Evolutionary conservation across 30 jellyfish, hydroid and myxozoan species (phyloP).

Genomic region (Turritopsis rubra): DNA sequence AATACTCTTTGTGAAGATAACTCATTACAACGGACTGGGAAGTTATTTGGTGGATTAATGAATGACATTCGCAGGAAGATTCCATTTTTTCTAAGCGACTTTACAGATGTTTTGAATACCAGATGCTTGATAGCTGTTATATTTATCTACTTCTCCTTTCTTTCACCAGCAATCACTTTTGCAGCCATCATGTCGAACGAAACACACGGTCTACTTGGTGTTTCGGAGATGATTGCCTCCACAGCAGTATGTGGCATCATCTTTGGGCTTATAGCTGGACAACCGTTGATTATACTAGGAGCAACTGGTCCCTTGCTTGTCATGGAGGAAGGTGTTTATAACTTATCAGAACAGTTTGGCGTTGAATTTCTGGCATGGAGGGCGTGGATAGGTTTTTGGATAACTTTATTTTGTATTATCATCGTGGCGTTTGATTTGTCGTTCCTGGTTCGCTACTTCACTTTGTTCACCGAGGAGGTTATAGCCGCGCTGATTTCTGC

Average conservation of each 20-base stretch:
- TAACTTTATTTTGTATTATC: constrained; percentile 44
- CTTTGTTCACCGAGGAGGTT: constrained; percentile 83
- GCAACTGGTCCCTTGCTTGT: constrained; percentile 85
- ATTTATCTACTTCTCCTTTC: constrained; percentile 60
- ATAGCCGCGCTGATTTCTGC: constrained; percentile 68
- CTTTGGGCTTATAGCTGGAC: constrained; percentile 71
- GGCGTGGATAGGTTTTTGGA: constrained; percentile 90
- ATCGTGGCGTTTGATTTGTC: constrained; percentile 62
- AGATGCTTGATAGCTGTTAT: constrained; percentile 55
- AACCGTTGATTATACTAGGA: constrained; percentile 73
- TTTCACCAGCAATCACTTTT: constrained; percentile 78
- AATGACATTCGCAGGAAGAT: constrained; percentile 58
- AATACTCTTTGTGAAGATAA: not conserved
- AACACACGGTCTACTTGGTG: constrained; percentile 54
- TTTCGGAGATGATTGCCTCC: constrained; percentile 72
- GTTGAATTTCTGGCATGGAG: constrained; percentile 83
- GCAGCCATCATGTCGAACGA: constrained; percentile 71
- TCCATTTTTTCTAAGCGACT: constrained; percentile 48
- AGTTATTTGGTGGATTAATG: constrained; percentile 46
- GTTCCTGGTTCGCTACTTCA: constrained; percentile 57
- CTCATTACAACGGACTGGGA: constrained; percentile 61
- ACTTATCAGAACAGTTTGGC: constrained; percentile 33
- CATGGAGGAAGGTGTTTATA: constrained; percentile 58
- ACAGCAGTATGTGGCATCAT: constrained; percentile 59
- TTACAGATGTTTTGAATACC: constrained; percentile 44